Conservation (phyloP, 2,113 vertebrate species). For the Pardalotus punctatus region DNA sequence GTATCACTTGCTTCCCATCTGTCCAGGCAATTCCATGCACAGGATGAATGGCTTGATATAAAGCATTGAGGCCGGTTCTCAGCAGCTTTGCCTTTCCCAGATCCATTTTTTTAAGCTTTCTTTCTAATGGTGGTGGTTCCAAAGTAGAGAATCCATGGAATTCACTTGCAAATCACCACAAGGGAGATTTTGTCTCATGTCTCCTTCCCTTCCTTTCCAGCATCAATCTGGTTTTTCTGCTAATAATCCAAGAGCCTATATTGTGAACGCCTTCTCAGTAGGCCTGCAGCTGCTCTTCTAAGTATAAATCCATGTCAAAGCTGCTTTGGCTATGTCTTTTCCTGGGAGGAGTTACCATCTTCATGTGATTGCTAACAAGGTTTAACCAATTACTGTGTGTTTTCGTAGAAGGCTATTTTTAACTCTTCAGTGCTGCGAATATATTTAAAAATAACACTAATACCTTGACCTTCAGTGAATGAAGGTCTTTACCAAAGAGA, state of each 20-base stretch:
- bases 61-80: slow-evolving; percentile 86
- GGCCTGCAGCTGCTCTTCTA: slow-evolving; percentile 42
- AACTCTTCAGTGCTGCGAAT: slow-evolving; percentile 38
- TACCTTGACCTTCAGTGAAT: slow-evolving; percentile 55
- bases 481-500: slow-evolving; percentile 2
- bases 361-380: slow-evolving; percentile 63
- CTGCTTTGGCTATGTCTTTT: slow-evolving; percentile 58
- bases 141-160: slow-evolving; percentile 7
- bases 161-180: not conserved
- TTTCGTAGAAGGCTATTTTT: slow-evolving; percentile 64
- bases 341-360: slow-evolving; percentile 61
- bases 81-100: slow-evolving; percentile 90
- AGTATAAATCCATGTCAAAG: slow-evolving; percentile 55
- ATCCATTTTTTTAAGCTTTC: slow-evolving; percentile 79
- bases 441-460: slow-evolving; percentile 71
- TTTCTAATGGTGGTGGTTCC: not conserved
- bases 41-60: slow-evolving; percentile 90
- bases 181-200: not conserved
- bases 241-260: not conserved
- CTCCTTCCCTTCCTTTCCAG: not conserved
- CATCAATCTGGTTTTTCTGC: not conserved
- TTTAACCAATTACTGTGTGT: slow-evolving; percentile 68
- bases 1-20: slow-evolving; percentile 88
- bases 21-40: slow-evolving; percentile 94
- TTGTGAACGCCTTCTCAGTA: not conserved